Evolutionary conservation across 1,140 invertebrate genomes (phyloP).

Genomic region (Macrobrachium rosenbergii): DNA sequence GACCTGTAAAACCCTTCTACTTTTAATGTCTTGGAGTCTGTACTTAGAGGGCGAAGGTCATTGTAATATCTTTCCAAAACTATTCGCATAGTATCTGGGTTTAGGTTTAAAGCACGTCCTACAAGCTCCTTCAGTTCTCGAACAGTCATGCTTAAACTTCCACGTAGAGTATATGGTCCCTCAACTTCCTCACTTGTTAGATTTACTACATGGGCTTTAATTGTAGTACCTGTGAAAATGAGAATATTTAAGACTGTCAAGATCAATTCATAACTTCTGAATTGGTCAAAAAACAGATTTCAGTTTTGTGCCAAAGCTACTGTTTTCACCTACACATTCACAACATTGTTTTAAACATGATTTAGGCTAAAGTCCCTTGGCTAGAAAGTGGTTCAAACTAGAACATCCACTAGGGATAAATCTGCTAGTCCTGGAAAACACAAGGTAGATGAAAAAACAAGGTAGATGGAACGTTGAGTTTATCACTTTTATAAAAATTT

Average conservation of each 20-base stretch:
- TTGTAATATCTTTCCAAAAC: slow-evolving; percentile 73
- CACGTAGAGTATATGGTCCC: slow-evolving; percentile 76
- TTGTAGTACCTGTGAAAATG: slow-evolving; percentile 64
- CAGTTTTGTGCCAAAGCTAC: too few relatives aligned
- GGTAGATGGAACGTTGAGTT: too few relatives aligned
- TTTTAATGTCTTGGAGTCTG: slow-evolving; percentile 73
- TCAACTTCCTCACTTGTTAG: slow-evolving; percentile 76
- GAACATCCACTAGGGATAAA: too few relatives aligned
- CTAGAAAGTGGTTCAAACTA: too few relatives aligned
- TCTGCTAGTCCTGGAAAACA: too few relatives aligned
- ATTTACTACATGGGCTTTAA: slow-evolving; percentile 79
- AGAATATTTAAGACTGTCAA: neutral
- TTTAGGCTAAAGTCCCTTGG: too few relatives aligned
- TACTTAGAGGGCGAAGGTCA: slow-evolving; percentile 72
- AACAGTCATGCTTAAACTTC: slow-evolving; percentile 75
- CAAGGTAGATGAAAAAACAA: too few relatives aligned
- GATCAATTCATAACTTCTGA: too few relatives aligned
- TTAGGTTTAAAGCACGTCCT: slow-evolving; percentile 71
- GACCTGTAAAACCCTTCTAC: slow-evolving; percentile 72
- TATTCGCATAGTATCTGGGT: slow-evolving; percentile 73
- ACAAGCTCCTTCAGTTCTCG: slow-evolving; percentile 76
- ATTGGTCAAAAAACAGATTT: too few relatives aligned
- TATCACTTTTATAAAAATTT: too few relatives aligned
- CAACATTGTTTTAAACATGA: too few relatives aligned
- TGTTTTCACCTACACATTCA: too few relatives aligned